Conservation (phyloP, 2,888 invertebrate species). For the Tortrix viridana region DNA sequence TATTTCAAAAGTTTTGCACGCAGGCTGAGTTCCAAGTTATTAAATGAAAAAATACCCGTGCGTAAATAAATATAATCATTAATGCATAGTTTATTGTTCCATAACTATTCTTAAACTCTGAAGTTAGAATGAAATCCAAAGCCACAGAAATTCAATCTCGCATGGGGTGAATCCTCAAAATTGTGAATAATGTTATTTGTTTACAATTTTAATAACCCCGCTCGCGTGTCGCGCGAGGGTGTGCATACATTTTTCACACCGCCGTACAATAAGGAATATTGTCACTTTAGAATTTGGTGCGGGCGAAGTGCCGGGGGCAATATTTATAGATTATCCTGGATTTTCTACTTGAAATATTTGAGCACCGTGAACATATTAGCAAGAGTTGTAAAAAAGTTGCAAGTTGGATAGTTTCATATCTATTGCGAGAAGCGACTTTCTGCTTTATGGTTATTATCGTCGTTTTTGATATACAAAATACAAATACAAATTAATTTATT, state of each 20-base stretch:
- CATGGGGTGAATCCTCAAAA: slow-evolving; percentile 57
- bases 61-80: too few species aligned
- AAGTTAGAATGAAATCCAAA: slow-evolving; percentile 9
- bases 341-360: slow-evolving; percentile 71
- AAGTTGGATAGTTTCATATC: not conserved
- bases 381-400: slow-evolving; percentile 6
- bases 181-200: slow-evolving; percentile 79
- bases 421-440: not conserved
- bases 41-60: too few species aligned
- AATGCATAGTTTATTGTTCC: too few species aligned
- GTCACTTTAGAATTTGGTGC: slow-evolving; percentile 77
- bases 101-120: too few species aligned
- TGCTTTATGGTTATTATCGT: not conserved
- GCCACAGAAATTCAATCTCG: slow-evolving; percentile 61
- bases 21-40: too few species aligned
- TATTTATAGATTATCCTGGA: slow-evolving; percentile 81
- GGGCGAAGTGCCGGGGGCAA: slow-evolving; percentile 64
- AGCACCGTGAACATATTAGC: slow-evolving; percentile 61
- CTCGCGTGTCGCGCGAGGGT: slow-evolving; percentile 58
- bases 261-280: slow-evolving; percentile 74
- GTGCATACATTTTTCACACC: slow-evolving; percentile 77
- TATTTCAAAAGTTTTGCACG: too few species aligned
- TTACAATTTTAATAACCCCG: slow-evolving; percentile 83
- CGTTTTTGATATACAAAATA: too few species aligned
- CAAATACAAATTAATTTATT: too few species aligned